These are phyloP conservation scores for Theristicus caerulescens DNA, from an alignment of 2,113 vertebrate genomes.

Conservation along the genomic window DNA sequence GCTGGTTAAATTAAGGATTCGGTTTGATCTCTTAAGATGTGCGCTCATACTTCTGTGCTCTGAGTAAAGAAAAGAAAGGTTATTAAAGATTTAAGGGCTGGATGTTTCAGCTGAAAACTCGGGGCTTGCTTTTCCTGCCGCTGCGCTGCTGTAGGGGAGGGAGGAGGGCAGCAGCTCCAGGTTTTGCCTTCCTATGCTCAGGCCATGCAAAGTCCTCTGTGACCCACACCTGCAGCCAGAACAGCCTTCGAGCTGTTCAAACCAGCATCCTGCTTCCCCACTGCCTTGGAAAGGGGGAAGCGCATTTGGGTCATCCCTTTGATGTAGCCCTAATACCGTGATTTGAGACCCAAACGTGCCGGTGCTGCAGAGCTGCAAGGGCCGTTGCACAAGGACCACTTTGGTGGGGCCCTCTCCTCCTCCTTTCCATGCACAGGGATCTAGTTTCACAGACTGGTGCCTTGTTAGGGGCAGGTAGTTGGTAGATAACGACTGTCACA, in stretches of 20 bases:
- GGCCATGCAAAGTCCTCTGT: fast-evolving
- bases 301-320: background rate
- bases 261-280: background rate
- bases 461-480: background rate
- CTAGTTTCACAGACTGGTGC: fast-evolving
- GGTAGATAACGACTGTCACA: fast-evolving
- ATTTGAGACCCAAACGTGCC: fast-evolving
- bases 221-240: background rate
- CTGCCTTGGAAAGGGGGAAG: background rate
- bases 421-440: fast-evolving
- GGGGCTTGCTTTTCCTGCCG: background rate
- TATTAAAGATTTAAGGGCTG: slow-evolving; percentile 65
- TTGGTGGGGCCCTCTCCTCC: background rate
- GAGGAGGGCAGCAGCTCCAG: background rate
- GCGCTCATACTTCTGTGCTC: background rate
- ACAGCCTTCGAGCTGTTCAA: background rate
- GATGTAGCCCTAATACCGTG: fast-evolving
- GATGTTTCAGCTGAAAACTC: background rate
- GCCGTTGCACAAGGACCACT: fast-evolving
- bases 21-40: slow-evolving; percentile 63
- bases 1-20: slow-evolving; percentile 70
- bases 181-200: background rate
- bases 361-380: fast-evolving
- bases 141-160: background rate
- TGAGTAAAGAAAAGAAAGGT: background rate